These are phyloP conservation scores for Parazoanthus atlanticus DNA, from an alignment of 92 coral and sea anemone genomes.

Conservation along the genomic window DNA sequence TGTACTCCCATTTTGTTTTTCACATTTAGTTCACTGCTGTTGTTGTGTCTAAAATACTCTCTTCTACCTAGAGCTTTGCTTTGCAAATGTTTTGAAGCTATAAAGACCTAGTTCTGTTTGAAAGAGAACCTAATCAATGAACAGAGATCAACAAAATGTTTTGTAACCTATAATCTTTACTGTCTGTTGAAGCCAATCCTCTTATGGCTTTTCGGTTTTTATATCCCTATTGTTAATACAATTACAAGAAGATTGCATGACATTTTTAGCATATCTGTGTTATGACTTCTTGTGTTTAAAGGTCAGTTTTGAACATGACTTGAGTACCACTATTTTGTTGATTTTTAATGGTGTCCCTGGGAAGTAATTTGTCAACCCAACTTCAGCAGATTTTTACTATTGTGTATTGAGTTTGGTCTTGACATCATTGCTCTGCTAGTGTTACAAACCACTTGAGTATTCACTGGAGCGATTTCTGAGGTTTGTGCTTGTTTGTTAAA, in stretches of 20 bases:
- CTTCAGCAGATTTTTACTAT: neutral
- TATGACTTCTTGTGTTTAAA: constrained; percentile 57
- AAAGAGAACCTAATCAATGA: neutral
- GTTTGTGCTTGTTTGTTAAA: constrained; percentile 23
- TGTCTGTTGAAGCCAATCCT: constrained; percentile 14
- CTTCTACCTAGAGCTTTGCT: neutral
- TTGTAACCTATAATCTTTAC: constrained; percentile 18
- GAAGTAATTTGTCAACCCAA: neutral
- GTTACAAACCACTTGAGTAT: neutral
- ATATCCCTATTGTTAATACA: constrained; percentile 19
- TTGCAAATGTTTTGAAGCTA: neutral
- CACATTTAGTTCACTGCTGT: too few relatives aligned
- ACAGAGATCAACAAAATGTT: constrained; percentile 25
- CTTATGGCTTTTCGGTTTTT: neutral
- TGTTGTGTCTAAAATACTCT: neutral
- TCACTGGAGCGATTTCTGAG: constrained; percentile 15
- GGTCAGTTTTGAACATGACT: constrained; percentile 34
- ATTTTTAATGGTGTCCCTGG: neutral
- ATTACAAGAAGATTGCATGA: constrained; percentile 63
- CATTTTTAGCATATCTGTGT: constrained; percentile 71
- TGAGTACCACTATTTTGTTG: neutral
- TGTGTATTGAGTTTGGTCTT: neutral
- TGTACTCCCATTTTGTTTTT: neutral
- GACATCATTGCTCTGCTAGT: neutral
- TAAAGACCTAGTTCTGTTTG: neutral